A percentile compares a stretch with the other conserved stretches of the same genome.
Evolutionary conservation across 2,797 vertebrate genomes (phyloP).

Genomic region (Catamblyrhynchus diadema): DNA sequence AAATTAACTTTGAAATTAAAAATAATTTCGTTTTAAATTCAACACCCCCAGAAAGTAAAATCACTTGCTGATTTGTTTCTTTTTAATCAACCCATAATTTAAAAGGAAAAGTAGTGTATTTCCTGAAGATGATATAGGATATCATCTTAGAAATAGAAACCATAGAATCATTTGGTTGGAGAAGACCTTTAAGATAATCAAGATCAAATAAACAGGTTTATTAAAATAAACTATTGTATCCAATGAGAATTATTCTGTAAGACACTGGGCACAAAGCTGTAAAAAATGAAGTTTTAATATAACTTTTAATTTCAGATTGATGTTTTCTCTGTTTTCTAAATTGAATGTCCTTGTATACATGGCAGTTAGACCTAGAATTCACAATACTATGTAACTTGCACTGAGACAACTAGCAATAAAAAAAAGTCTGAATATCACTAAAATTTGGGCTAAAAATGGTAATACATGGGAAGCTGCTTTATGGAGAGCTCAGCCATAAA

Average conservation of each 20-base stretch:
- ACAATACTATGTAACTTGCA: neutral
- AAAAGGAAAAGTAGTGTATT: neutral
- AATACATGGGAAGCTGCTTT: neutral
- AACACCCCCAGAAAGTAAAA: neutral
- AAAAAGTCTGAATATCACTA: neutral
- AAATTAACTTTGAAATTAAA: neutral
- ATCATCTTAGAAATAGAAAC: neutral
- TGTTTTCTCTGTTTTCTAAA: neutral
- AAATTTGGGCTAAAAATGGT: neutral
- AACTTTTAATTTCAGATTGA: neutral
- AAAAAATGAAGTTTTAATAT: neutral
- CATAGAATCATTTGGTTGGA: neutral
- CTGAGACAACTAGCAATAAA: neutral
- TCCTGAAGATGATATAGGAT: neutral
- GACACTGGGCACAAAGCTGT: neutral
- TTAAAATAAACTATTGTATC: neutral
- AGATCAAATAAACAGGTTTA: neutral
- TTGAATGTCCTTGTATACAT: neutral
- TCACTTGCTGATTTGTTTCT: neutral
- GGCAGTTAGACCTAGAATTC: neutral
- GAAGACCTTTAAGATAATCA: neutral
- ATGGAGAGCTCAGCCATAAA: neutral
- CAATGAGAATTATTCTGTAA: neutral
- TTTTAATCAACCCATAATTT: neutral
- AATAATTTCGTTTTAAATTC: neutral